Percentiles rank a stretch among this genome's conserved stretches.
These are phyloP conservation scores for Apus apus DNA, from an alignment of 2,113 vertebrate genomes.

Conservation along the genomic window DNA sequence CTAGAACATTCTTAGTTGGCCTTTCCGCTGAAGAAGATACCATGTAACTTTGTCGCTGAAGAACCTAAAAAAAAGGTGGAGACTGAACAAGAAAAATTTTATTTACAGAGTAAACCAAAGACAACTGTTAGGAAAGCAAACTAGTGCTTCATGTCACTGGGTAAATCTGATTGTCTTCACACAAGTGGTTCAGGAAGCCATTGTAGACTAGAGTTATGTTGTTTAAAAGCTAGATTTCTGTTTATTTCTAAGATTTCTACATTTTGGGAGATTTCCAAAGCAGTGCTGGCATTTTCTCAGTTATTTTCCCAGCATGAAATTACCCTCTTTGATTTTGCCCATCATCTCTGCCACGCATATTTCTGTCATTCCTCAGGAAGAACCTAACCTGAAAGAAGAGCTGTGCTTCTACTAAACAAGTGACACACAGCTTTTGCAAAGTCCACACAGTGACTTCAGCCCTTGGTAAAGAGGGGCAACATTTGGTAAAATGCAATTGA, in stretches of 20 bases:
- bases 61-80: neutral
- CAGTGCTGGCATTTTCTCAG: neutral
- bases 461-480: neutral
- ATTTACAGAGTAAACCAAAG: neutral
- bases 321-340: neutral
- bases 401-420: neutral
- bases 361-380: neutral
- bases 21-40: neutral
- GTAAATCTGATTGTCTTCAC: neutral
- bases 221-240: neutral
- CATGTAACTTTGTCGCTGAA: neutral
- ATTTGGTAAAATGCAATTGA: neutral
- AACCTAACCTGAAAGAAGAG: neutral
- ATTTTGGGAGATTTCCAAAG: neutral
- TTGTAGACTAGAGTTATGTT: neutral
- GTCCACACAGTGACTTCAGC: neutral
- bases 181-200: neutral
- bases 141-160: neutral
- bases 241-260: neutral
- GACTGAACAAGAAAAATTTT: neutral
- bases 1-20: neutral
- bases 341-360: neutral
- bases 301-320: neutral
- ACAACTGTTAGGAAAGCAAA: neutral
- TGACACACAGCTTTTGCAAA: neutral